Base-by-base conservation (phyloP, 1,140 invertebrate genomes). In the Archivesica marissinica region DNA sequence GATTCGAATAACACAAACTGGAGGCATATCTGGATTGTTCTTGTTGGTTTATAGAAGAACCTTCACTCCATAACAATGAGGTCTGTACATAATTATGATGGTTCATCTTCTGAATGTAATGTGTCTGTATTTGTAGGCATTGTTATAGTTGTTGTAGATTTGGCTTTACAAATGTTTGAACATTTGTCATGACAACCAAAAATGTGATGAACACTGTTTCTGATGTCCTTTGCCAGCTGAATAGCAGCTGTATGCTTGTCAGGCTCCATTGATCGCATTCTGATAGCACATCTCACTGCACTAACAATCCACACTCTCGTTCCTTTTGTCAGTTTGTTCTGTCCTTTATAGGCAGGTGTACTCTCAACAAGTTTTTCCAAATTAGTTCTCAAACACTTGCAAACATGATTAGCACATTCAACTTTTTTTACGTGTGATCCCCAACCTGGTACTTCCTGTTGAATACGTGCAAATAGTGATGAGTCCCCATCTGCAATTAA, bases 401-500 rank as follows among this genome's bases (percentile, higher is more conserved):
- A 68, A 0, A 56, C 54, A 50, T 85, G 82, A 28, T 85, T 85
- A 23, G 64, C 83, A 79, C 83, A 85, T 72, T 78, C 83, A 38
- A 68, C 20, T 47, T 85, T 85, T 9, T n/a, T 33, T 11, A 79
- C 64, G 39, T 50, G 1, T 39, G 33, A 41, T 6, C 75, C 83
- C 75, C 82, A 77, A 4, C 39, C 61, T 35, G 82, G 56, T 11
- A 86, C 85, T 30, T 56, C 61, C 66, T 92, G 80, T 28, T 82
- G 6, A 17, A 94, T 90, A 81, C 85, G 88, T 17, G 84, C 77
- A 61, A 90, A 92, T 4, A 93, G 92, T 54, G 84, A 93, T 17
- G 91, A 92, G 81, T 95, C 94, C 15, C 94, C 93, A 86, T 95
- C 94, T 4, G 86, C 93, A 80, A 95, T 92, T 0, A 94, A 35